Evolutionary conservation across 2,888 invertebrate genomes (phyloP), one percentile per base, ranked within the genome.

Genomic region (Eristalinus aeneus): DNA sequence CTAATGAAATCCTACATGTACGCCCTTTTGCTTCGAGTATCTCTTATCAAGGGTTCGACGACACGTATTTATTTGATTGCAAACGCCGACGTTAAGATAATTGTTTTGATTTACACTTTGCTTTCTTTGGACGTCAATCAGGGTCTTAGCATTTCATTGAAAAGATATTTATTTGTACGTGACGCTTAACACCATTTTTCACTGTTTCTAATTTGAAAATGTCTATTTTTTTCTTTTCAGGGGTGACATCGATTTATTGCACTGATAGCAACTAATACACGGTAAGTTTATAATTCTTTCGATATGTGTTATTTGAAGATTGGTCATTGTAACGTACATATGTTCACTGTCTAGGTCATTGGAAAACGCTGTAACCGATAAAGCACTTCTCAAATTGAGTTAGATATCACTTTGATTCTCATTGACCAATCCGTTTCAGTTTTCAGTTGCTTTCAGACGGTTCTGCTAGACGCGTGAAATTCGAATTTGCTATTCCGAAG

Each of bases 171-270:
- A 22, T 36, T 2, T 76, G 27, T 64, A 39, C 68, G 34, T 68
- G 68, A 68, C 22, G 11, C 20, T 61, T 32, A 16, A n/a, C 12
- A 32, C 32, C 32, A 27, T 27, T 63, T 54, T 36, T 54, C 53
- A 53, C 27, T 67, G 65, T 79, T 65, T 53, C 60, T 67, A 79
- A 78, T 65, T 58, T 27, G 2, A 75, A 22, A 67, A 27, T 58
- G 56, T 56, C 58, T n/a, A n/a, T n/a, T n/a, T n/a, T 64, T 39
- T 39, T 75, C 22, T 64, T 85, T 85, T 16, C 73, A 81, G 85
- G 80, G 85, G 80, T 77, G 81, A 76, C 72, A 68, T 85, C 64
- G 73, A 76, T 77, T 80, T 81, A 76, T 85, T 81, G 67, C 63
- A 76, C 76, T 80, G 80, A 76, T 80, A 85, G 81, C 68, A 73